phyloP scores from a whole-genome alignment of 2,797 vertebrate genomes.

The Pseudomugil gertrudae region DNA sequence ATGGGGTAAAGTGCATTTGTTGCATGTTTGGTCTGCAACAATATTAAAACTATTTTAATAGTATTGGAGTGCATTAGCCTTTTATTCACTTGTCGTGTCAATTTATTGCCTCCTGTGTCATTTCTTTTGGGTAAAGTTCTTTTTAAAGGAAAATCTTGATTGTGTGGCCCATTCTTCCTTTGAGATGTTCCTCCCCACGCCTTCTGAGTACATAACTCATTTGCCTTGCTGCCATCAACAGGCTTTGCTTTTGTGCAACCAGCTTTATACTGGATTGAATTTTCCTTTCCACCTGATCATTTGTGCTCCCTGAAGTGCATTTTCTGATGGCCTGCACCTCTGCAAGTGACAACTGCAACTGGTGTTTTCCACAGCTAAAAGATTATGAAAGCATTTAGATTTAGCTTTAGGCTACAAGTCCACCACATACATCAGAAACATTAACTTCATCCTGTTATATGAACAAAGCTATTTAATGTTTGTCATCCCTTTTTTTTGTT shows the following conservation, averaged over 20 bases:
- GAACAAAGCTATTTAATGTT: not conserved
- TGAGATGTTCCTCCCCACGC: constrained; percentile 33
- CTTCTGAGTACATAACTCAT: constrained; percentile 33
- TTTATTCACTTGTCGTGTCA: constrained; percentile 99
- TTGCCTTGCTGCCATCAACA: constrained; percentile 38
- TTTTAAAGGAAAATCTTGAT: constrained; percentile 74
- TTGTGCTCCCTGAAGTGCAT: constrained; percentile 16
- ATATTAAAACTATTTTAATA: constrained; percentile 99
- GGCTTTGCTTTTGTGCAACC: constrained; percentile 34
- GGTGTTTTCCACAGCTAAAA: constrained; percentile 6
- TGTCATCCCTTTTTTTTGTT: not conserved
- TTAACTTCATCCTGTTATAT: constrained; percentile 1
- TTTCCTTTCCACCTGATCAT: constrained; percentile 13
- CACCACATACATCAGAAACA: constrained; percentile 5
- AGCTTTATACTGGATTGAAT: constrained; percentile 12
- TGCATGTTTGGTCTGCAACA: constrained; percentile 99
- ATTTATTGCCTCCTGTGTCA: constrained; percentile 99
- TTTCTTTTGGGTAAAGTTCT: constrained; percentile 92
- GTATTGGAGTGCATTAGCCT: constrained; percentile 99
- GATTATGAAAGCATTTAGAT: constrained; percentile 11
- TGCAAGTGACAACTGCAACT: constrained; percentile 22
- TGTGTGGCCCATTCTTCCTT: constrained; percentile 65
- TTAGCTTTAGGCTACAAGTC: not conserved
- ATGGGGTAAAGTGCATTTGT: constrained; percentile 95
- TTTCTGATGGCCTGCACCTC: constrained; percentile 14